Conservation (phyloP, 2,113 vertebrate species). For the Lasiurus borealis region DNA sequence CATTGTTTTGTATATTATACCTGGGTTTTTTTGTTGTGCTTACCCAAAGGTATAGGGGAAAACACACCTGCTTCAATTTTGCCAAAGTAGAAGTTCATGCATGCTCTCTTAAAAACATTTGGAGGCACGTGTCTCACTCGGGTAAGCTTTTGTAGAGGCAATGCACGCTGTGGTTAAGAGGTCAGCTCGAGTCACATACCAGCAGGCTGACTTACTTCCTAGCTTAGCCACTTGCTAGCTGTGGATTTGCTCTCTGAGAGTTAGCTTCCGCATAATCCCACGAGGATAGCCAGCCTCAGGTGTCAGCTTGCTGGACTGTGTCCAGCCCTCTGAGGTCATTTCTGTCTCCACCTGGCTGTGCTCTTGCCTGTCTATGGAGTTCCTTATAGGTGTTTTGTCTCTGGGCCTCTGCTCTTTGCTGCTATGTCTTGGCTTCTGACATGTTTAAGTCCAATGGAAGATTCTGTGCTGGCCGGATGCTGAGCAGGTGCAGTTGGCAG, state of each 20-base stretch:
- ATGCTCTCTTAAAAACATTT: background rate
- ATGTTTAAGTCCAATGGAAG: no score
- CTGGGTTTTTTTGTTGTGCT: background rate
- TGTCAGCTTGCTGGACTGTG: background rate
- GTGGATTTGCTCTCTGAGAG: background rate
- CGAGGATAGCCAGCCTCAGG: fast-evolving
- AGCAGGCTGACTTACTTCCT: background rate
- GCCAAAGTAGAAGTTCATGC: background rate
- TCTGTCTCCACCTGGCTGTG: background rate
- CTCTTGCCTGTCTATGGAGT: background rate
- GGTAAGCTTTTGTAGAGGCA: background rate
- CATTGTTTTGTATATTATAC: fast-evolving
- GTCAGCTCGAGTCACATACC: background rate
- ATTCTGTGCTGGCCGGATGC: fast-evolving
- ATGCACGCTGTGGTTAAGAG: background rate
- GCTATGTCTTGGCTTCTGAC: no score
- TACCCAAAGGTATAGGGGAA: background rate
- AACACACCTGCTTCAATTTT: fast-evolving
- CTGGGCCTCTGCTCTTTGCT: background rate
- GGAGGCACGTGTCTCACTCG: fast-evolving
- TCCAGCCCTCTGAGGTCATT: background rate
- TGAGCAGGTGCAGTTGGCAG: background rate
- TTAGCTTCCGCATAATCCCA: background rate
- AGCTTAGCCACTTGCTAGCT: no score
- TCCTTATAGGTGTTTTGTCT: background rate